phyloP scores from a whole-genome alignment of 2,888 invertebrate genomes.

The Calameuta idolon region DNA sequence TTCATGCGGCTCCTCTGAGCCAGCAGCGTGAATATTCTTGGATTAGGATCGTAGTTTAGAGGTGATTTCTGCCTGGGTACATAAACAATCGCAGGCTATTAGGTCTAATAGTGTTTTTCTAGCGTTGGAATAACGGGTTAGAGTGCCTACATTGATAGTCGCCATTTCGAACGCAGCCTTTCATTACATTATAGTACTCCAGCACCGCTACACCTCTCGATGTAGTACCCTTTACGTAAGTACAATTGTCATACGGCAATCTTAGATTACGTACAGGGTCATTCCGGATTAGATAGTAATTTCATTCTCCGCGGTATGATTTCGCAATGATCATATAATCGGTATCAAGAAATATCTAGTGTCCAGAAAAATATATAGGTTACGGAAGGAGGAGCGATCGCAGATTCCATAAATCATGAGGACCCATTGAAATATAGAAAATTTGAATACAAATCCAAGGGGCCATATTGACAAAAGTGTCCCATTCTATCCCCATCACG shows the following conservation, averaged over 20 bases:
- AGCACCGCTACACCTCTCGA: not conserved
- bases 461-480: not conserved
- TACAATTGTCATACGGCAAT: not conserved
- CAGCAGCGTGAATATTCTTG: conserved; percentile 20
- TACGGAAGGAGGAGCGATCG: not conserved
- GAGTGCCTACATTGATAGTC: not conserved
- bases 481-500: not conserved
- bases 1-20: conserved; percentile 17
- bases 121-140: conserved; percentile 3
- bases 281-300: not conserved
- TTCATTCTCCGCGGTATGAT: not conserved
- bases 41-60: conserved; percentile 29
- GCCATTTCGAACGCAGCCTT: not conserved
- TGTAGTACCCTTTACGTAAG: not conserved
- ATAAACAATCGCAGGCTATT: conserved; percentile 26
- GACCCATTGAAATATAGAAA: not conserved
- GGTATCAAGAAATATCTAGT: not conserved
- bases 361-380: not conserved
- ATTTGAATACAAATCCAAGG: not conserved
- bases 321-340: not conserved
- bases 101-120: conserved; percentile 21
- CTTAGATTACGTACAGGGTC: not conserved
- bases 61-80: conserved; percentile 23
- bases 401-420: not conserved
- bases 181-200: not conserved